Evolutionary conservation across 2,888 invertebrate species (phyloP), one percentile per base, ranked within the genome.

Genomic region (Scaptomyza flava): DNA sequence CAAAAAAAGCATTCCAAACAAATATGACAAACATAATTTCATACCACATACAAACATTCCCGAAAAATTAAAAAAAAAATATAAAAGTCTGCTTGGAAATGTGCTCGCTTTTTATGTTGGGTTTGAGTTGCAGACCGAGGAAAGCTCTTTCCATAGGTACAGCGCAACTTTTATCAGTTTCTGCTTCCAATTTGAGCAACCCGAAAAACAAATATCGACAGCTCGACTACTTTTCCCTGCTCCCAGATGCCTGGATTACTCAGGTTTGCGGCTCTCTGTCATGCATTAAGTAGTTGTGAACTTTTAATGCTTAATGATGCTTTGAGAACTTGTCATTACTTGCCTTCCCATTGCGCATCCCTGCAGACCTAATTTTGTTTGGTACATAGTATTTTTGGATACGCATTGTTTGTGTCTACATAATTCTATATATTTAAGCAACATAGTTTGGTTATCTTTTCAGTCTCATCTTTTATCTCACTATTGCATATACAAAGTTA

Each of bases 11-110:
- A 87, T 83, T 87, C 88, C 82, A 87, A 85, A 83, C 82, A 83
- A 87, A 83, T 85, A 83, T 85, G 82, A 85, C 63, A 68, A 85
- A 66, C 86, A 87, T 87, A 79, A 86, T 83, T 80, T 75, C 63
- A 48, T 53, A 30, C 48, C 38, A 17, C 56, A 51, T 33, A 38
- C 34, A 17, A 36, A 50, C 33, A 51, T 20, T 46, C 12, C 14
- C 33, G 14, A 41, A 31, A 53, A 56, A 52, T 56, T 17, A 58
- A 27, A 27, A 27, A 27, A 27, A 6, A 58, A 27, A 43, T 12
- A 65, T 46, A 72, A 72, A 58, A 61, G 52, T 60, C 61, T 62
- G 52, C 61, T 50, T 67, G 48, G 57, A 53, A 74, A 75, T 64
- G 41, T 58, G 48, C 48, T 58, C 59, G 64, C 63, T 58, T 66